Base-by-base conservation (phyloP, 2,113 vertebrate species). In the Myiozetetes cayanensis region DNA sequence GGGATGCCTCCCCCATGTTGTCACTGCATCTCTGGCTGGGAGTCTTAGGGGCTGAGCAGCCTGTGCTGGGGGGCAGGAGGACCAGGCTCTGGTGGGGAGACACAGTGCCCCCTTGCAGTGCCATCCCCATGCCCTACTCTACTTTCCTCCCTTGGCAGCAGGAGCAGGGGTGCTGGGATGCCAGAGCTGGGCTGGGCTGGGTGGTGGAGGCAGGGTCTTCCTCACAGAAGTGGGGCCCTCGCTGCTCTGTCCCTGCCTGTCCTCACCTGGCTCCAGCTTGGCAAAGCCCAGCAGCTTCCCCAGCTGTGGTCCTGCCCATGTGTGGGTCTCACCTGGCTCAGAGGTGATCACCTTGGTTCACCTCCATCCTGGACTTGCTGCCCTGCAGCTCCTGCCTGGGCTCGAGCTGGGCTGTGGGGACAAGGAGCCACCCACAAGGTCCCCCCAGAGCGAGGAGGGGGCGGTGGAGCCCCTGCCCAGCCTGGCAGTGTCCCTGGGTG, bases 71-170 rank as follows among this genome's bases (percentile, higher is more conserved):
- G 52, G 49, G 28, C 1, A 4, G 30, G 41, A 70, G 18, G 50
- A 27, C 22, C 28, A 9, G 47, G 39, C 30, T 68, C 39, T 83
- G 67, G n/a, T 1, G 1, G 49, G 10, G 53, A 13, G 6, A 10
- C 18, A 6, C 0, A 4, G 33, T 1, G 7, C 19, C 61, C 43
- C 12, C n/a, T 52, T 3, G 0, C 22, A 14, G 20, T 4, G 10
- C 71, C 49, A 41, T 16, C 14, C 2, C 2, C 0, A 4, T 0
- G 1, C 39, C 1, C 1, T 0, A 2, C 15, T 70, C 41, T 37
- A 3, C 1, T 61, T 70, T 94, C 58, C 44, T 75, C 18, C 49
- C 71, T 3, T 2, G 4, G 41, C 47, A 66, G 35, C 7, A 1
- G 41, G 11, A 47, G 20, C 2, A 3, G 31, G 2, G 6, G 22